Conservation (phyloP, 2,113 vertebrate genomes). For the Rostratula benghalensis region DNA sequence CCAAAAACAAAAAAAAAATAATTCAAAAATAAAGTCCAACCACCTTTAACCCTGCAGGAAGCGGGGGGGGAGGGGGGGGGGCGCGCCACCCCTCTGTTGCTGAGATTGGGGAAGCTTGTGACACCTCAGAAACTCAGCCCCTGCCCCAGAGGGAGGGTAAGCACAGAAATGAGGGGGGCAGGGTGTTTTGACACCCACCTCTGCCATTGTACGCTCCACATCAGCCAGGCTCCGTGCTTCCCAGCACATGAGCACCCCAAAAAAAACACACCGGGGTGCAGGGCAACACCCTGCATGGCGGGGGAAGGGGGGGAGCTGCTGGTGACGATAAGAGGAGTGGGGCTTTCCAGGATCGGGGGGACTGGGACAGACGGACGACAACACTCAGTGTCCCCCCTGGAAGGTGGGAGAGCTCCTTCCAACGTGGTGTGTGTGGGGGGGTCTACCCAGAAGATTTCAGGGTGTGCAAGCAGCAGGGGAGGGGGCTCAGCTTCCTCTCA, state of each 20-base stretch:
- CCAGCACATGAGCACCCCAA: not conserved
- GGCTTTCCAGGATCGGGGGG: not conserved
- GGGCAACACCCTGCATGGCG: not conserved
- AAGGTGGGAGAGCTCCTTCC: not conserved
- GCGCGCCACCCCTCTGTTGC: fast-evolving
- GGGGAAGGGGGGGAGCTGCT: not conserved
- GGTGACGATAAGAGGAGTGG: not conserved
- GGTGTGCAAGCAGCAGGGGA: too few relatives aligned
- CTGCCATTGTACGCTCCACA: fast-evolving
- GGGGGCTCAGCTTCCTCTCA: too few relatives aligned
- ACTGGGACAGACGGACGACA: too few relatives aligned
- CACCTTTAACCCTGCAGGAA: not conserved
- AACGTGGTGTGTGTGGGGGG: too few relatives aligned
- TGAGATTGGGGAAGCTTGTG: not conserved
- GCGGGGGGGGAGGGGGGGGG: too few relatives aligned
- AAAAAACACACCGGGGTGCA: fast-evolving
- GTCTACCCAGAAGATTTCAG: too few relatives aligned
- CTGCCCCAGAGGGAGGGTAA: not conserved
- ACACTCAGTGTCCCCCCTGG: fast-evolving
- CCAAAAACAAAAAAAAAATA: too few relatives aligned
- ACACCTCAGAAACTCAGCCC: fast-evolving
- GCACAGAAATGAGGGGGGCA: fast-evolving
- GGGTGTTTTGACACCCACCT: not conserved
- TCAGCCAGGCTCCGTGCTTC: not conserved
- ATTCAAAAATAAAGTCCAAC: too few relatives aligned